phyloP scores from a whole-genome alignment of 1,140 invertebrate species.

The Phortica variegata region DNA sequence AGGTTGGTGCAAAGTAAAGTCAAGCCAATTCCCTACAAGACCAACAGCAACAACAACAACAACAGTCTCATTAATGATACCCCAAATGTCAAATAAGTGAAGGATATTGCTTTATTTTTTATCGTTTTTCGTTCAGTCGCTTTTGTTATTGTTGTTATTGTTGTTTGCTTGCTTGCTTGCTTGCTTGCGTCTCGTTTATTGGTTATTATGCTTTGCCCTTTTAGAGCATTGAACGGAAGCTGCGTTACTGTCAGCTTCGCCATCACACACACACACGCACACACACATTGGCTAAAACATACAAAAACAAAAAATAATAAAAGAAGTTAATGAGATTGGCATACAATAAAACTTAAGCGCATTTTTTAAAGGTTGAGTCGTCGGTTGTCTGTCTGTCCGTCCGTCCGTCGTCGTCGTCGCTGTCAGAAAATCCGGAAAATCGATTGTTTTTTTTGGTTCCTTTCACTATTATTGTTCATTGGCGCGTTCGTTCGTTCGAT shows the following conservation, averaged over 20 bases:
- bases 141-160: not conserved
- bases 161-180: not conserved
- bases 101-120: slow-evolving; percentile 45
- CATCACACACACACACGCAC: not conserved
- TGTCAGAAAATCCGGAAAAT: too few species aligned
- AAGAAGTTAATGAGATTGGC: slow-evolving; percentile 51
- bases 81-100: slow-evolving; percentile 44
- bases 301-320: slow-evolving; percentile 41
- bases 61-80: slow-evolving; percentile 33
- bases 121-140: not conserved
- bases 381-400: too few species aligned
- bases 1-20: too few species aligned
- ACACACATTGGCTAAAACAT: not conserved
- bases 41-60: slow-evolving; percentile 9
- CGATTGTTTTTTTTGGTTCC: too few species aligned
- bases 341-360: slow-evolving; percentile 50
- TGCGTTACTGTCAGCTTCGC: slow-evolving; percentile 2
- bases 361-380: slow-evolving; percentile 13
- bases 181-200: too few species aligned
- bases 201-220: too few species aligned
- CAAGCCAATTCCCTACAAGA: not conserved
- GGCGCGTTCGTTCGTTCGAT: too few species aligned
- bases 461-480: too few species aligned
- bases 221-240: too few species aligned
- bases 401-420: too few species aligned